Base-by-base conservation (phyloP, 2,113 vertebrate genomes). In the Stegostoma tigrinum region DNA sequence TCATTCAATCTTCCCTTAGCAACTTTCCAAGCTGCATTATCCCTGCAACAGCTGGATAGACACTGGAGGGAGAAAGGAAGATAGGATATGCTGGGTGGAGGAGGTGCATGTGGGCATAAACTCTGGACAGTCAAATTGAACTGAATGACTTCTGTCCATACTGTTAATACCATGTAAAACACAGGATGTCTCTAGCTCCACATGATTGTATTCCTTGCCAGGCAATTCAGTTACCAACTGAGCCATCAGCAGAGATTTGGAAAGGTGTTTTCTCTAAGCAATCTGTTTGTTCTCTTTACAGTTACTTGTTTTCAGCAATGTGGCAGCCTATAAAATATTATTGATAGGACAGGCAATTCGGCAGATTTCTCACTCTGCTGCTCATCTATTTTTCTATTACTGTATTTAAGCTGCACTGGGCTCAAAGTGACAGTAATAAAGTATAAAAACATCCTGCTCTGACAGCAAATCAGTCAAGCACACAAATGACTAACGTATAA, bases 321-420 rank as follows among this genome's bases (percentile, higher is more conserved):
- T 95, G 94, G 52, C 94, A 95, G 67, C 94, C 94, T 70, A 72
- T 72, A 95, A 95, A 95, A 95, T 95, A 72, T 95, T 95, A 95
- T 95, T 95, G 94, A 95, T 95, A 95, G 94, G 94, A 95, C 68
- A 52, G 45, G 48, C 94, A 52, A 95, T 72, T 95, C 21, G 15
- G 94, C 68, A 95, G 67, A 95, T 72, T 72, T 95, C 70, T 72
- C 68, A 48, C 45, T 95, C 94, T 95, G 94, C 27, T 95, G 94
- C 94, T 52, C 94, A 95, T 95, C 94, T 95, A 95, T 75, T 94
- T 91, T 94, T 75, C 94, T 95, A 95, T 95, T 95, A 95, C 94
- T 45, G 94, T 95, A 72, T 72, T 95, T 95, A 95, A 95, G 70
- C 94, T 95, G 42, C 34, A 24, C 67, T 48, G 67, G 94, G 94